A percentile compares a stretch with the other conserved stretches of the same genome.
These are phyloP conservation scores for Lagodon rhomboides DNA, from an alignment of 2,797 vertebrate genomes.

Conservation along the genomic window DNA sequence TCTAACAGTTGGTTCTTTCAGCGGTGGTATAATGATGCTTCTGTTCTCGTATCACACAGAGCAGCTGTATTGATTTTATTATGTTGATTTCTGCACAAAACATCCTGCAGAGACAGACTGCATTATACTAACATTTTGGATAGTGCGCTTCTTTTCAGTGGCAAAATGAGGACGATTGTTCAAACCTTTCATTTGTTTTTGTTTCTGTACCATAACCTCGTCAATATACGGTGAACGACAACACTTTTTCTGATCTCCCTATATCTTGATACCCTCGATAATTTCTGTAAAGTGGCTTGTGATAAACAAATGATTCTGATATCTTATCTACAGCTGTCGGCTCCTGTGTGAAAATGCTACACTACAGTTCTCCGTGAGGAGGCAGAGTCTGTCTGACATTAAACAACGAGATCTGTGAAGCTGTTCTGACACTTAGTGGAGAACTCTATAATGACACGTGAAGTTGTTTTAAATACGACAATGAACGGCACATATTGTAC, in stretches of 20 bases:
- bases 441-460: slow-evolving; percentile 36
- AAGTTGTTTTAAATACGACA: neutral
- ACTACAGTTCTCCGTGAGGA: slow-evolving; percentile 47
- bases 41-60: slow-evolving; percentile 4
- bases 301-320: neutral
- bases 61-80: neutral
- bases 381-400: slow-evolving; percentile 47
- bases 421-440: slow-evolving; percentile 64
- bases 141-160: neutral
- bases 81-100: neutral
- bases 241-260: neutral
- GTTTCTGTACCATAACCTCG: neutral
- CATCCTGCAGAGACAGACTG: neutral
- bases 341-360: slow-evolving; percentile 28
- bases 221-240: neutral
- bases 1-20: slow-evolving; percentile 15
- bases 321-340: neutral
- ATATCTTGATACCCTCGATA: neutral
- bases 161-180: neutral
- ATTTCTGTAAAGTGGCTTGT: neutral
- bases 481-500: neutral
- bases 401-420: slow-evolving; percentile 28
- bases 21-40: neutral
- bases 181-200: neutral
- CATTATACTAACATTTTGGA: neutral